A percentile compares a stretch with the other conserved stretches of the same genome.
Evolutionary conservation across 2,113 vertebrate genomes (phyloP).

Genomic region (Callaeas wilsoni): DNA sequence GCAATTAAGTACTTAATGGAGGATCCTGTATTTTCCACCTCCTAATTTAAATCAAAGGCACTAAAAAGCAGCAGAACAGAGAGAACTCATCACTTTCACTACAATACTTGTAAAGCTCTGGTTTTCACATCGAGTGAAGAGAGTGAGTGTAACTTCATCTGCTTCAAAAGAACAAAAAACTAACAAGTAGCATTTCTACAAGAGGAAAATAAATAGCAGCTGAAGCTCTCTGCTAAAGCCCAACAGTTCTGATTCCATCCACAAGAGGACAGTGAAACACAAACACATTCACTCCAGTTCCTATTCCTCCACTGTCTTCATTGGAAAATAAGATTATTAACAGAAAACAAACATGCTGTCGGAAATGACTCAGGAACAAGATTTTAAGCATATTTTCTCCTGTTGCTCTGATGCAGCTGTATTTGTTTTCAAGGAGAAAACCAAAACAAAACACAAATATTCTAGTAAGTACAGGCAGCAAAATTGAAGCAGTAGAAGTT

Average conservation of each 20-base stretch:
- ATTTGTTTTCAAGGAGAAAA: background rate
- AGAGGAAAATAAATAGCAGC: background rate
- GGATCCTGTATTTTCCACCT: background rate
- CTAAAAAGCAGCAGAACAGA: background rate
- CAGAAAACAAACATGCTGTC: background rate
- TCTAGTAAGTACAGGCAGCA: background rate
- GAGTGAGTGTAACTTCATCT: background rate
- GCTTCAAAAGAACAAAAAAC: background rate
- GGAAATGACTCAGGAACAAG: background rate
- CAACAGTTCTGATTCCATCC: slow-evolving; percentile 58
- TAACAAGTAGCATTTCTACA: background rate
- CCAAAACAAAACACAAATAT: background rate
- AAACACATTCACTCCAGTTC: background rate
- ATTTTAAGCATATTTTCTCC: background rate
- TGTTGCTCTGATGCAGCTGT: background rate
- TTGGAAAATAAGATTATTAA: background rate
- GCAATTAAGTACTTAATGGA: background rate
- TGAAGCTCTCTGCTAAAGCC: slow-evolving; percentile 26
- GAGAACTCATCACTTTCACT: background rate
- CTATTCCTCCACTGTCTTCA: background rate
- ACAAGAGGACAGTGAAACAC: slow-evolving; percentile 59
- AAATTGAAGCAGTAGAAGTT: background rate
- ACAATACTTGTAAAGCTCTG: background rate
- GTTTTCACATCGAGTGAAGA: background rate
- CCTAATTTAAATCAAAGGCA: background rate